Evolutionary conservation across 2,888 invertebrate genomes (phyloP), one percentile per base, ranked within the genome.

Genomic region (Bellardia bayeri): DNA sequence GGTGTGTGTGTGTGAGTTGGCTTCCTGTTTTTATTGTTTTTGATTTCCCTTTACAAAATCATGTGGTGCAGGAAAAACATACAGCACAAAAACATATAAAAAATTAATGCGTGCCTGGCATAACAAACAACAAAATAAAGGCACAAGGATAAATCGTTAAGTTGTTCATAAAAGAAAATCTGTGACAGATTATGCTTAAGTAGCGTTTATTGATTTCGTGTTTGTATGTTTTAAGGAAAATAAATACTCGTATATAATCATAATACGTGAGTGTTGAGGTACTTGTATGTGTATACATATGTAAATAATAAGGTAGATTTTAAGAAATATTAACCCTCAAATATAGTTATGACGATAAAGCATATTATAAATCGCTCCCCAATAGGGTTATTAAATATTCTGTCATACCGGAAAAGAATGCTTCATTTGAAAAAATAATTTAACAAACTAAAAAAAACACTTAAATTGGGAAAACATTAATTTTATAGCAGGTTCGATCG

Each of bases 161-260:
- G 72, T 63, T 82, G 74, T 82, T 85, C 78, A 87, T 85, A 87
- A 80, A 82, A 66, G 56, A 81, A 89, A 87, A 89, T 89, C 88
- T 88, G 82, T 86, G 63, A 85, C 82, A 85, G 89, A 89, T 89
- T 89, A 87, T 87, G 87, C 74, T 81, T 89, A 89, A 89, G 89
- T 87, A 89, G 89, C 89, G 84, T 89, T 89, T 89, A 89, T 89
- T 89, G 89, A 89, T 89, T 89, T 88, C 87, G 80, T 81, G 87
- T 66, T 82, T 72, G 79, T 84, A 75, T 83, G 85, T 85, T 78
- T 54, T 23, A 42, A 45, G 54, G 40, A 33, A 3, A 81, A 42
- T 64, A 54, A 8, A 54, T 6, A n/a, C 54, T 61, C 14, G 13
- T 45, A 40, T 63, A 42, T 56, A 45, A 74, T 82, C 64, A 56